Percentiles rank a stretch among this genome's conserved stretches.
Evolutionary conservation across 2,113 vertebrate species (phyloP).

Genomic region (Nansenia antarctica): DNA sequence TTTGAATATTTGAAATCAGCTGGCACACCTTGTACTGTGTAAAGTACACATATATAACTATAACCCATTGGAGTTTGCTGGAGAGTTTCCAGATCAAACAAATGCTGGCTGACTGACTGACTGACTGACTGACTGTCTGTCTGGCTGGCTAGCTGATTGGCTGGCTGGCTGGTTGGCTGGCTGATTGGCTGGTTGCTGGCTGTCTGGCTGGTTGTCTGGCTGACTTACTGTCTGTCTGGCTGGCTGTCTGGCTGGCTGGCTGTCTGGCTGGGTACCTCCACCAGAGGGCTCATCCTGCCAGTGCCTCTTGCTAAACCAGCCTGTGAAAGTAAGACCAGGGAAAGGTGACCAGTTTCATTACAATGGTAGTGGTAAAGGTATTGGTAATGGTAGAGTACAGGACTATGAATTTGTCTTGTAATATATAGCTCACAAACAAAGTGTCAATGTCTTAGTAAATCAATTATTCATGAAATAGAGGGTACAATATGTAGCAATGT

Average conservation of each 20-base stretch:
- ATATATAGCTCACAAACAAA: not conserved
- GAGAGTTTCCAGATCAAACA: not conserved
- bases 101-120: too few relatives aligned
- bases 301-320: constrained; percentile 4
- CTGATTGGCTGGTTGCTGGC: too few relatives aligned
- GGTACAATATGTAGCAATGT: constrained; percentile 13
- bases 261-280: not conserved
- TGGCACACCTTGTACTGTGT: not conserved
- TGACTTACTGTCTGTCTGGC: too few relatives aligned
- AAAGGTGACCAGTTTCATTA: too few relatives aligned
- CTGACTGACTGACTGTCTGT: too few relatives aligned
- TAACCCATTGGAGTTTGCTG: not conserved
- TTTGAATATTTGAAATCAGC: not conserved
- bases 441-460: constrained; percentile 1
- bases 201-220: too few relatives aligned
- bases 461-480: constrained; percentile 10
- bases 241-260: too few relatives aligned
- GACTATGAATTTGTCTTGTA: not conserved
- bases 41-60: not conserved
- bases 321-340: not conserved
- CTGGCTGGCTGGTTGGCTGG: too few relatives aligned
- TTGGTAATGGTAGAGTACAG: not conserved
- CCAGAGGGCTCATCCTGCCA: constrained; percentile 5
- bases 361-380: too few relatives aligned
- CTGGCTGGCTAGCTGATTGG: too few relatives aligned